Percentiles rank a stretch among this genome's conserved stretches.
phyloP scores from a whole-genome alignment of 2,888 invertebrate genomes.

The Cyclophora punctaria region DNA sequence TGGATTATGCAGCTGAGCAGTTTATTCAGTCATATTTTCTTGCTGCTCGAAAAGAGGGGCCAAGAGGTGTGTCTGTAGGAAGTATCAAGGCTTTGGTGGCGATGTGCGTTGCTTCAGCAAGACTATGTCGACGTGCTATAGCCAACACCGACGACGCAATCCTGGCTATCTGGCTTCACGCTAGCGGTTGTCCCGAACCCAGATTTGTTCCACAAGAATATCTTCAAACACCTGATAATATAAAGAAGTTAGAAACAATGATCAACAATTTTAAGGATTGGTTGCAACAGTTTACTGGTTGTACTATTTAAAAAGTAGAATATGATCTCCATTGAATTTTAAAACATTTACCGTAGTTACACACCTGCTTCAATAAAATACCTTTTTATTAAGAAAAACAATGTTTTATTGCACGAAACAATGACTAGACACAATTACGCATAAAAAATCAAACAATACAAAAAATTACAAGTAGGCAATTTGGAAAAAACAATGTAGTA shows the following conservation, averaged over 20 bases:
- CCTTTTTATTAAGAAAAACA: background rate
- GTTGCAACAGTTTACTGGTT: constrained; percentile 51
- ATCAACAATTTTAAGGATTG: constrained; percentile 53
- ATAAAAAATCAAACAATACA: constrained; percentile 1
- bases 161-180: constrained; percentile 63
- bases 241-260: constrained; percentile 41
- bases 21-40: constrained; percentile 53
- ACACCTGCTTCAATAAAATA: background rate
- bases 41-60: constrained; percentile 49
- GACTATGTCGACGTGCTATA: constrained; percentile 46
- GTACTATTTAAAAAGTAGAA: background rate
- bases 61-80: constrained; percentile 42
- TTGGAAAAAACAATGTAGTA: constrained; percentile 1
- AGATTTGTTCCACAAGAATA: constrained; percentile 59
- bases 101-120: constrained; percentile 47
- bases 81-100: constrained; percentile 49
- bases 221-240: constrained; percentile 48
- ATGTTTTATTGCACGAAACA: background rate
- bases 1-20: constrained; percentile 38
- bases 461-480: constrained; percentile 5
- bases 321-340: background rate
- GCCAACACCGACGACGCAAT: constrained; percentile 55
- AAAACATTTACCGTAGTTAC: no score
- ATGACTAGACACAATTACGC: no score
- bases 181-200: constrained; percentile 51